Evolutionary conservation across 2,888 invertebrate genomes (phyloP).

Genomic region (Tenthredo scrophulariae): DNA sequence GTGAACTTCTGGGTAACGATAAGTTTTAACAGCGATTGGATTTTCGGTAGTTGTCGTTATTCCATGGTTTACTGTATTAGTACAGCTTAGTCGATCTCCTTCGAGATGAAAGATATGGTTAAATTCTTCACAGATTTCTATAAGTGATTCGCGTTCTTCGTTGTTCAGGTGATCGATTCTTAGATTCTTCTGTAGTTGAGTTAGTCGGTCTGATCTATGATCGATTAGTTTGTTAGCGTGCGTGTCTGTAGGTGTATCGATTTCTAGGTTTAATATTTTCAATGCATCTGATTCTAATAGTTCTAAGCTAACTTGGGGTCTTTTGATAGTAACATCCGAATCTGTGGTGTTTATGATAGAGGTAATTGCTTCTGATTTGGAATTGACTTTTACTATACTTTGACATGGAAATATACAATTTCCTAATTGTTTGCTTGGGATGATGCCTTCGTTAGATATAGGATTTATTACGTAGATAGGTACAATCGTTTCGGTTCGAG

Average conservation of each 20-base stretch:
- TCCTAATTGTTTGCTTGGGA: neutral
- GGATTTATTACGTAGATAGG: neutral
- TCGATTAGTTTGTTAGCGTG: conserved; percentile 52
- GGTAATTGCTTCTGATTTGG: conserved; percentile 39
- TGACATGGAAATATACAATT: neutral
- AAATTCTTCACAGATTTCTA: conserved; percentile 51
- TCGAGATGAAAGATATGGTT: conserved; percentile 53
- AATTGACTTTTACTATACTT: neutral
- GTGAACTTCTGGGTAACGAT: conserved; percentile 27
- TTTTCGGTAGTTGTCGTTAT: conserved; percentile 49
- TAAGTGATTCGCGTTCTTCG: conserved; percentile 54
- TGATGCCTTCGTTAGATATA: neutral
- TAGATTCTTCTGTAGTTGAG: conserved; percentile 57
- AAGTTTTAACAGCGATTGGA: conserved; percentile 44
- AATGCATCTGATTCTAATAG: neutral
- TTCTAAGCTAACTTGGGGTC: neutral
- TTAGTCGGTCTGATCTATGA: conserved; percentile 53
- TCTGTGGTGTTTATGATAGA: conserved; percentile 44
- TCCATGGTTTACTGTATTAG: conserved; percentile 24
- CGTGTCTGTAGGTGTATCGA: conserved; percentile 52
- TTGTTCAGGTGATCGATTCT: conserved; percentile 57
- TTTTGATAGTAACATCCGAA: conserved; percentile 11
- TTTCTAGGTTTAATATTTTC: conserved; percentile 35
- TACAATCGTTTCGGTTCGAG: conserved; percentile 18
- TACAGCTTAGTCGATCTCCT: conserved; percentile 50